phyloP scores from a whole-genome alignment of 2,888 invertebrate species.

The Cyclophora albipunctata region DNA sequence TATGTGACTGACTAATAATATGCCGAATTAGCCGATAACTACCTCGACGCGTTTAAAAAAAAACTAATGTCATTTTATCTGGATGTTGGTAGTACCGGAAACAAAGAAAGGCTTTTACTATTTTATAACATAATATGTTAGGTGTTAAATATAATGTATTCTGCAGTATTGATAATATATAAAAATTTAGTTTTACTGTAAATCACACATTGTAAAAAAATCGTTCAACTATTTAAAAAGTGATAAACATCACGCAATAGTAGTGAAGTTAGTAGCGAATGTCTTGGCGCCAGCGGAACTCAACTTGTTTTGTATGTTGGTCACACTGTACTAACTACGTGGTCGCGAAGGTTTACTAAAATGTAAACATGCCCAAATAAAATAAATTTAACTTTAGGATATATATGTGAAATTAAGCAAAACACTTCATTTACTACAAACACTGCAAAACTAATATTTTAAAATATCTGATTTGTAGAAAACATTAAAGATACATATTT shows the following conservation, averaged over 20 bases:
- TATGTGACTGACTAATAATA: too few relatives aligned
- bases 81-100: too few relatives aligned
- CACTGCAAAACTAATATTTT: background rate
- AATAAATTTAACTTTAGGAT: slow-evolving; percentile 1
- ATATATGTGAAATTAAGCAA: slow-evolving; percentile 8
- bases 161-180: too few relatives aligned
- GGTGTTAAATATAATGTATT: too few relatives aligned
- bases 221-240: too few relatives aligned
- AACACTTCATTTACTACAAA: slow-evolving; percentile 5
- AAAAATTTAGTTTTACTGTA: too few relatives aligned
- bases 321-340: slow-evolving; percentile 63
- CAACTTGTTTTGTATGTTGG: slow-evolving; percentile 47
- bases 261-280: slow-evolving; percentile 40
- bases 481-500: slow-evolving; percentile 38
- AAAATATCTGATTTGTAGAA: slow-evolving; percentile 8
- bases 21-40: too few relatives aligned
- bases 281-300: slow-evolving; percentile 68
- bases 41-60: too few relatives aligned
- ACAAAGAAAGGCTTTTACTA: too few relatives aligned
- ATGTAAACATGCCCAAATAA: slow-evolving; percentile 64
- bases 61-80: too few relatives aligned
- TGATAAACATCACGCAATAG: slow-evolving; percentile 1
- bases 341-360: slow-evolving; percentile 62
- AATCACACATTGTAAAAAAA: too few relatives aligned
- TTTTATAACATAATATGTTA: too few relatives aligned